Base-by-base conservation (phyloP, 2,797 vertebrate genomes). In the Rallus crepitans region DNA sequence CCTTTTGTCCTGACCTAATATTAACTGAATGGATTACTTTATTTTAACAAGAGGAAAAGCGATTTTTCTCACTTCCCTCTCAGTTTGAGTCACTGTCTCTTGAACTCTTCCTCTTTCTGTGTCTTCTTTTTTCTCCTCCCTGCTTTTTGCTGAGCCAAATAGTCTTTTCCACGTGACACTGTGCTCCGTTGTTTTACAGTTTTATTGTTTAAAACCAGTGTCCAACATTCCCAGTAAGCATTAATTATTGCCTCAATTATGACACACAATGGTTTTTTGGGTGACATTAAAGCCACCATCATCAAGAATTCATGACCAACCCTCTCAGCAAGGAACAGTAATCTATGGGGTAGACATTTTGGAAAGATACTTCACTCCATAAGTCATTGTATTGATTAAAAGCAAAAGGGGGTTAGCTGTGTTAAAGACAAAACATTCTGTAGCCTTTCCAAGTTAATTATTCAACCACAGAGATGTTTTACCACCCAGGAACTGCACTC, bases 1-100 rank as follows among this genome's bases (percentile, higher is more conserved):
- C 95, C 84, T 96, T 96, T 92, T 96, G 92, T 94, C 85, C 95
- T 96, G 83, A 86, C 60, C 93, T 73, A 70, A 55, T 94, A 84
- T 68, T 83, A 65, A 68, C 73, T 80, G 61, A 68, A 66, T 61
- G 45, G 48, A 78, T 95, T 75, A 75, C 63, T 94, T 84, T 93
- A 78, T 95, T 95, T 95, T 87, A 94, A 91, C 30, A 94, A 85
- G 66, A 86, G 50, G 27, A 96, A 92, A 89, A 96, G 70, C 86
- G 86, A 89, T 70, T 95, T 96, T 94, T 85, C 87, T 78, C 93
- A 93, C 81, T 96, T 95, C 79, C 76, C 40, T 86, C 91, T 91
- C 66, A 45, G 63, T 93, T 81, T 61, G 72, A 86, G 72, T 86
- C 72, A 39, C 61, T 83, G 61, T 84, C 48, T 87, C 79, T 27